These are phyloP conservation scores for Subacronicta megacephala DNA, from an alignment of 2,888 invertebrate species.

Conservation along the genomic window DNA sequence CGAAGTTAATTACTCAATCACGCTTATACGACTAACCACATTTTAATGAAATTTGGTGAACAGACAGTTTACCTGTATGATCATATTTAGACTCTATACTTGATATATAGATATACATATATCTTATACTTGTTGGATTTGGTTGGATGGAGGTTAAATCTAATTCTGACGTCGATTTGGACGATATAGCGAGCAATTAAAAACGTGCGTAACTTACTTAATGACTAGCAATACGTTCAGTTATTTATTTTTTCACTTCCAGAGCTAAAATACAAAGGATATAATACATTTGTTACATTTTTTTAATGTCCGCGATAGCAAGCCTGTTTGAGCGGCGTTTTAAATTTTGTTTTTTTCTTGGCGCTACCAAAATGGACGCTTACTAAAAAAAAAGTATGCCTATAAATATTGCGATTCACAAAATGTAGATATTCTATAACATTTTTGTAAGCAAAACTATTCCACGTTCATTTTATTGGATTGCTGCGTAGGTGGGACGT, in stretches of 20 bases:
- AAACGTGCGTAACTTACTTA: conserved; percentile 16
- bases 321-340: conserved; percentile 12
- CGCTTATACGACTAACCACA: no score
- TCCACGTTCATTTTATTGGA: no score
- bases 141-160: no score
- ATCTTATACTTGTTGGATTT: no score
- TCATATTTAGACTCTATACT: no score
- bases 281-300: neutral
- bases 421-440: neutral
- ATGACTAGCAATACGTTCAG: conserved; percentile 1
- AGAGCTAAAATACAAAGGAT: neutral
- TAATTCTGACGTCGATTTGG: no score
- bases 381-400: conserved; percentile 10
- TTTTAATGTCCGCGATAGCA: neutral
- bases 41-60: no score
- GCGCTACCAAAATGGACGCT: neutral
- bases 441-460: neutral
- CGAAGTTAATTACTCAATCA: no score
- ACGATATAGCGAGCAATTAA: no score
- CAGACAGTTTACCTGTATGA: no score
- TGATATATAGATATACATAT: no score
- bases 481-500: no score
- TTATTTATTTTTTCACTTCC: conserved; percentile 9
- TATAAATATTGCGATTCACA: conserved; percentile 3
- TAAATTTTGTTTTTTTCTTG: conserved; percentile 15